Conservation (phyloP, 2,888 invertebrate genomes). For the Amblyteles armatorius region DNA sequence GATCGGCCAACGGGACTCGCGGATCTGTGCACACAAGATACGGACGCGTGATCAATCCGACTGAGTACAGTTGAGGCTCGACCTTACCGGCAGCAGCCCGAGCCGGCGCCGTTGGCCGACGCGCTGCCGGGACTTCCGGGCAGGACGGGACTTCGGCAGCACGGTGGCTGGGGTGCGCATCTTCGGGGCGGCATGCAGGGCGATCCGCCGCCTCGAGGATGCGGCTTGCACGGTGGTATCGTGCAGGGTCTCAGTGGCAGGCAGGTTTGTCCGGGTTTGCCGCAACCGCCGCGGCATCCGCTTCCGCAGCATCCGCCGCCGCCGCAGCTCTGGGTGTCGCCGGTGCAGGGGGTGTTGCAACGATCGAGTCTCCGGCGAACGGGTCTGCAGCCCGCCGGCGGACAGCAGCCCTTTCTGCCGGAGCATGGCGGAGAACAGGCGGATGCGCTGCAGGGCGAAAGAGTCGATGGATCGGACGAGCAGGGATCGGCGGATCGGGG, state of each 20-base stretch:
- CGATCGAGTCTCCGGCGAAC: conserved; percentile 29
- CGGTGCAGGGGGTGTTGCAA: conserved; percentile 69
- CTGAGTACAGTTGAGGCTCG: conserved; percentile 35
- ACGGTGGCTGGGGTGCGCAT: conserved; percentile 69
- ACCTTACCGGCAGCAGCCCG: conserved; percentile 74
- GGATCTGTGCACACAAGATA: conserved; percentile 53
- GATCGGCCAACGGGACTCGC: conserved; percentile 66
- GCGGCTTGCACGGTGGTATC: conserved; percentile 71
- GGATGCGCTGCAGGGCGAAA: conserved; percentile 46
- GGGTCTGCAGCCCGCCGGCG: conserved; percentile 70
- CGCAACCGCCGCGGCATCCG: conserved; percentile 79
- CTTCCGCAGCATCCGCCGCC: conserved; percentile 78
- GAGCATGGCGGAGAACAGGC: conserved; percentile 70
- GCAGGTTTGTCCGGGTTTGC: conserved; percentile 76
- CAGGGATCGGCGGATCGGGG: conserved; percentile 60
- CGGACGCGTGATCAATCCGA: conserved; percentile 51
- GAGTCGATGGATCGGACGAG: conserved; percentile 27
- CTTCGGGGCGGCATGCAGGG: conserved; percentile 73
- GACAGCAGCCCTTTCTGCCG: conserved; percentile 73
- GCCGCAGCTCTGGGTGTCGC: conserved; percentile 72
- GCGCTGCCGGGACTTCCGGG: conserved; percentile 42
- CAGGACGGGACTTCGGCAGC: conserved; percentile 64
- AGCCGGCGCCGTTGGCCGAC: conserved; percentile 48
- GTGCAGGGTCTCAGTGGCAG: conserved; percentile 73
- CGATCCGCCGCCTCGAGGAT: conserved; percentile 68